A percentile compares a stretch with the other conserved stretches of the same genome.
phyloP scores from a whole-genome alignment of 2,888 invertebrate species.

The Acheta domesticus region DNA sequence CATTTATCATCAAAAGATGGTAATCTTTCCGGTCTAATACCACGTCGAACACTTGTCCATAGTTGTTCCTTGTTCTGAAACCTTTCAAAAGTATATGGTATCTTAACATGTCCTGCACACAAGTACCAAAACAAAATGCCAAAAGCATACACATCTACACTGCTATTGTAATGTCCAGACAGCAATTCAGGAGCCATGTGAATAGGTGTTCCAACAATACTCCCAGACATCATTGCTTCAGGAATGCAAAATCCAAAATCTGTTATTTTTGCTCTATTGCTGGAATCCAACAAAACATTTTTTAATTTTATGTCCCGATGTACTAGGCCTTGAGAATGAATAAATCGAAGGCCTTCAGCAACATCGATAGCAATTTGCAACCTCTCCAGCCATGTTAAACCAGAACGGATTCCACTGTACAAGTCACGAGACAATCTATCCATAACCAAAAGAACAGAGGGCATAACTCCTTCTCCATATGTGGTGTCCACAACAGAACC shows the following conservation, averaged over 20 bases:
- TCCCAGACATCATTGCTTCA: slow-evolving; percentile 86
- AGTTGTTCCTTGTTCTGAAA: slow-evolving; percentile 83
- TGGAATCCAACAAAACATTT: slow-evolving; percentile 75
- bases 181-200: slow-evolving; percentile 90
- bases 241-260: slow-evolving; percentile 89
- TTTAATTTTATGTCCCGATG: slow-evolving; percentile 88
- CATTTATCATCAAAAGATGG: slow-evolving; percentile 71
- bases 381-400: slow-evolving; percentile 60
- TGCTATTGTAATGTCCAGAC: slow-evolving; percentile 73
- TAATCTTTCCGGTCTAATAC: slow-evolving; percentile 70
- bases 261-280: slow-evolving; percentile 73
- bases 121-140: slow-evolving; percentile 88
- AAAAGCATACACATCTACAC: slow-evolving; percentile 86
- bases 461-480: slow-evolving; percentile 65
- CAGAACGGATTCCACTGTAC: slow-evolving; percentile 69
- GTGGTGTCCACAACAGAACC: slow-evolving; percentile 80
- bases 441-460: slow-evolving; percentile 78
- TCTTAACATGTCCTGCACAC: slow-evolving; percentile 74
- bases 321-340: slow-evolving; percentile 83
- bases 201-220: slow-evolving; percentile 82
- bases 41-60: slow-evolving; percentile 79
- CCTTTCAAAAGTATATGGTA: slow-evolving; percentile 76
- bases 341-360: slow-evolving; percentile 80
- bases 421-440: slow-evolving; percentile 71
- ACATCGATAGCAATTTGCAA: slow-evolving; percentile 77